Base-by-base conservation (phyloP, 2,797 vertebrate genomes). In the Pampus argenteus region DNA sequence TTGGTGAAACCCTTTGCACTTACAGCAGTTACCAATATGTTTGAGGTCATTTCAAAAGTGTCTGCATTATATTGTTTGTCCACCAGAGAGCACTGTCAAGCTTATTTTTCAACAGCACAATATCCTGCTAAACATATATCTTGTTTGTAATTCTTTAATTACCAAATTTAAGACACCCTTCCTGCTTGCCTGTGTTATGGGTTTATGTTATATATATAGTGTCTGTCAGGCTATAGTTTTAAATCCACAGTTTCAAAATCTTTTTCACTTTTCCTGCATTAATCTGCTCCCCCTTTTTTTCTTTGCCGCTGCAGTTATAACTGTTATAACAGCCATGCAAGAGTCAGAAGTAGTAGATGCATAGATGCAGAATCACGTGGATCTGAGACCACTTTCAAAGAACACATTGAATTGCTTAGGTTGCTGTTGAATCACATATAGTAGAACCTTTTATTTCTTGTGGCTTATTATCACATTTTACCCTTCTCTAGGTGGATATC, bases 401-500 rank as follows among this genome's bases (percentile, higher is more conserved):
- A 40, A 71, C 31, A 50, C n/a, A 42, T 6, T 44, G 9, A 7
- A 54, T 40, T 64, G 3, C 3, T 64, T 4, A n/a, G 8, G 31
- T 23, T 58, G 28, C 1, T 26, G n/a, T 25, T 45, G 3, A 68
- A 45, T 54, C 9, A 18, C 15, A 25, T 18, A 5, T 2, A n/a
- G n/a, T 15, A 23, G 8, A 10, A 5, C n/a, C 0, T 57, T 66
- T 38, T 60, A 7, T 38, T 20, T 69, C 59, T 54, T 5, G 3
- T 59, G 11, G 10, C n/a, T 47, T 8, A 66, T 60, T 45, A 20
- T 72, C 36, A 38, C 20, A 3, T 51, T 76, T 44, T 28, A 17
- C 0, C 6, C 8, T 40, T 71, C 20, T 68, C 17, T 54, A 99
- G 98, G 85, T 38, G 96, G 97, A 11, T 61, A 95, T 85, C 94